Base-by-base conservation (phyloP, 2,888 invertebrate species). In the Xanthorhoe spadicearia region DNA sequence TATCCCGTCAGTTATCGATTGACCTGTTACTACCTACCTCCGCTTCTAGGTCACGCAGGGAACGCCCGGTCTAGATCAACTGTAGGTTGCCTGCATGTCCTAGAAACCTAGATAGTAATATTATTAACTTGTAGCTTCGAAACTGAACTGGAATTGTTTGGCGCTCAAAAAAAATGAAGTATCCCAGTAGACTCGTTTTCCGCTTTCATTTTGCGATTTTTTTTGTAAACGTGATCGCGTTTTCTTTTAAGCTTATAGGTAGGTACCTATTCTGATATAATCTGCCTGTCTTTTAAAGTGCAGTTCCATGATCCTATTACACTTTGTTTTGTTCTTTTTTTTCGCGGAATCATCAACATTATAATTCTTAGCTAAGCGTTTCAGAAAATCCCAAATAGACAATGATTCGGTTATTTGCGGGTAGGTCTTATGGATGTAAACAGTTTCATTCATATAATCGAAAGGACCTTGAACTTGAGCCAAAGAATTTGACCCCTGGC, bases 11-110 rank as follows among this genome's bases (percentile, higher is more conserved):
- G 59, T 59, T 59, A 59, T 59, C 35, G 58, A 64, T 64, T 49
- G 58, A 58, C 58, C 58, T 54, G 28, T 38, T 58, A 50, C 6
- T 35, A 63, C 1, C 6, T 35, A 63, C 1, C 53, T 38, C 46
- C 9, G 53, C n/a, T 19, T 48, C 46, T 49, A 61, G 61, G 55
- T 56, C 65, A 32, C 59, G 54, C 53, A 46, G 58, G 60, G 49
- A 59, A 49, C 17, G 59, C 38, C 46, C 63, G 48, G 51, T 32
- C 51, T 51, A 43, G 13, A 43, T 13, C 2, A 43, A 43, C 38
- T 28, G 17, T 54, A 64, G 49, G 50, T 38, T 53, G 53, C 35
- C 13, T 43, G 43, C 5, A 15, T 46, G 63, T 17, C 59, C 59
- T 60, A 59, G 54, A 46, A 57, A 56, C 56, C 56, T 62, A 55